Evolutionary conservation across 2,888 invertebrate genomes (phyloP).

Genomic region (Halictus quadricinctus): DNA sequence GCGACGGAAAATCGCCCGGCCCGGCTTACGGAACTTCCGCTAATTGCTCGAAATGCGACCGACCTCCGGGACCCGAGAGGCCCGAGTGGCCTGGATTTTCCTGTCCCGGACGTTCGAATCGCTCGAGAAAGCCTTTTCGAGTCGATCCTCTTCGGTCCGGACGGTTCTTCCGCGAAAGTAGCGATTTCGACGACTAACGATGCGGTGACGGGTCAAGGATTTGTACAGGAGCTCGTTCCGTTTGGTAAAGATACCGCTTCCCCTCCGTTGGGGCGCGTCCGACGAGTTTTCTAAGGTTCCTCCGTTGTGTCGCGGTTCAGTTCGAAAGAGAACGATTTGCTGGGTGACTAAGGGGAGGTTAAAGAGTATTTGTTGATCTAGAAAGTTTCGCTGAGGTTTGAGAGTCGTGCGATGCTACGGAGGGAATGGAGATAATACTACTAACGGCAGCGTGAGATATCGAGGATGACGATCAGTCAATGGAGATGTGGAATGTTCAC

Average conservation of each 20-base stretch:
- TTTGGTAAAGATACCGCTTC: background rate
- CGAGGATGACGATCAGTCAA: too few species aligned
- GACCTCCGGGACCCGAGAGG: background rate
- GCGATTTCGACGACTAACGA: background rate
- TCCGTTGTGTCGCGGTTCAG: background rate
- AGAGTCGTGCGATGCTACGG: too few species aligned
- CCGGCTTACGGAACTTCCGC: constrained; percentile 34
- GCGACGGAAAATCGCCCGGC: background rate
- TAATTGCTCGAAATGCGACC: constrained; percentile 32
- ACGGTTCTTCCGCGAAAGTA: background rate
- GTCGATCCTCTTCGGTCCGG: background rate
- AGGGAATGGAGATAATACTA: too few species aligned
- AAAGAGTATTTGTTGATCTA: too few species aligned
- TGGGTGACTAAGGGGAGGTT: background rate
- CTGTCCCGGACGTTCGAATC: background rate
- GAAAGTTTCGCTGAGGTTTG: too few species aligned
- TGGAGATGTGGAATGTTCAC: too few species aligned
- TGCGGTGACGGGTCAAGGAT: background rate
- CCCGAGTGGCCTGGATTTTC: background rate
- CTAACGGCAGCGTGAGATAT: too few species aligned
- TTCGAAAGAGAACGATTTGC: background rate
- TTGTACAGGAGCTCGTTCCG: background rate
- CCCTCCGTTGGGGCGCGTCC: background rate
- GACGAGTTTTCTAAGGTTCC: background rate
- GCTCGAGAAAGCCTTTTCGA: background rate